These are phyloP conservation scores for Progne subis DNA, from an alignment of 2,113 vertebrate species.

Conservation along the genomic window DNA sequence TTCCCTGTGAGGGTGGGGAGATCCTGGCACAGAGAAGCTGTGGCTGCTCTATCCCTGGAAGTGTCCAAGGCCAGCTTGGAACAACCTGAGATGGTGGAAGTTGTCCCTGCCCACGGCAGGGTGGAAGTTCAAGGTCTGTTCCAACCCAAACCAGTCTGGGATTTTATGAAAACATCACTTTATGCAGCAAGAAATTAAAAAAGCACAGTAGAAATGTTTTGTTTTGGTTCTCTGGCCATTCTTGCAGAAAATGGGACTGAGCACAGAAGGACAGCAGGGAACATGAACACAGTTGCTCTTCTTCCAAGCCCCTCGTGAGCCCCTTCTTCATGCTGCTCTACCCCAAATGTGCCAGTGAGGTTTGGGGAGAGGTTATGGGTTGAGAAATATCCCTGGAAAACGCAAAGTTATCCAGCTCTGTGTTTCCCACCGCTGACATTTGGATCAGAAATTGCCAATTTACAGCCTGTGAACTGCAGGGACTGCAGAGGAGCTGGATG, in stretches of 20 bases:
- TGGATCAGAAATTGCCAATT: background rate
- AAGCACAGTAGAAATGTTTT: background rate
- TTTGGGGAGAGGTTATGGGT: background rate
- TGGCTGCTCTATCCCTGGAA: background rate
- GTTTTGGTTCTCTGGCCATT: background rate
- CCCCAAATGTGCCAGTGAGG: background rate
- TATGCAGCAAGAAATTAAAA: too few relatives aligned
- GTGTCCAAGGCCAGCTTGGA: background rate
- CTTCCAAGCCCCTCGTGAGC: background rate
- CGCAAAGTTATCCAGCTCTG: background rate
- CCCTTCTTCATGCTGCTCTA: fast-evolving
- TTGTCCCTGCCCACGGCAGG: background rate
- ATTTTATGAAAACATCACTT: background rate
- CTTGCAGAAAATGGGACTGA: background rate
- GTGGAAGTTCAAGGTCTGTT: background rate
- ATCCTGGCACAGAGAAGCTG: background rate
- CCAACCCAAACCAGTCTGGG: background rate
- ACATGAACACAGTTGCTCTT: background rate
- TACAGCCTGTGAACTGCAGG: background rate
- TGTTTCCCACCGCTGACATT: background rate
- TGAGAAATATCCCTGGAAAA: background rate
- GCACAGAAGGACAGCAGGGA: background rate
- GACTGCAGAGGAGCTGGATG: background rate
- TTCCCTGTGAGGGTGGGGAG: background rate
- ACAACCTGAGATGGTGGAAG: background rate